phyloP scores from a whole-genome alignment of 2,113 vertebrate species.

The Trematocara zebra region DNA sequence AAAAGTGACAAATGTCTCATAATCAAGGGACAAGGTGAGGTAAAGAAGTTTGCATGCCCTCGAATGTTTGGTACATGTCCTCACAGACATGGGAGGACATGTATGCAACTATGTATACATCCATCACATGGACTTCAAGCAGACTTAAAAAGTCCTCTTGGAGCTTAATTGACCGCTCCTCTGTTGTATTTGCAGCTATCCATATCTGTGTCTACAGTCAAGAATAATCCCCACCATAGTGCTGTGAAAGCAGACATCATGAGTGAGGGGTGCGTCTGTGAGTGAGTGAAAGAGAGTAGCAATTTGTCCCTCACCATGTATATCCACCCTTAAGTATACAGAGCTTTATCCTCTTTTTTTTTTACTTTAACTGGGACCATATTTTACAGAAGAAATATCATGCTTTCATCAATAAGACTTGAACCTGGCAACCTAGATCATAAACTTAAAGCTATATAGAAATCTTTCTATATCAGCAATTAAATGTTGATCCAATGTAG shows the following conservation, averaged over 20 bases:
- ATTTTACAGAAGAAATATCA: background rate
- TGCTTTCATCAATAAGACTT: background rate
- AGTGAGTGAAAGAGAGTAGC: background rate
- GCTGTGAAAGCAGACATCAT: background rate
- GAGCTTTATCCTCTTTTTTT: background rate
- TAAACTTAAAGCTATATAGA: background rate
- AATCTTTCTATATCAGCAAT: background rate
- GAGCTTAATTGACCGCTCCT: background rate
- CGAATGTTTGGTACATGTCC: background rate
- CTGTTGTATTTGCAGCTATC: background rate
- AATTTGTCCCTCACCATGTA: background rate
- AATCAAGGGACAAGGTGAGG: background rate
- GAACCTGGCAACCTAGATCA: background rate
- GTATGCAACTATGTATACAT: background rate
- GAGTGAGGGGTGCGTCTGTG: background rate
- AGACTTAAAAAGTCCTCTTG: background rate
- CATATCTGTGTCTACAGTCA: background rate
- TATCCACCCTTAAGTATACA: background rate
- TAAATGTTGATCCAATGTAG: background rate
- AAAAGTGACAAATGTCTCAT: background rate
- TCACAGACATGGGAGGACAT: background rate
- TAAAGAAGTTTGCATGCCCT: background rate
- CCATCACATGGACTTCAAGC: background rate
- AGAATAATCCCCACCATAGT: background rate
- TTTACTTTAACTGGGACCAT: background rate